phyloP scores from a whole-genome alignment of 30 jellyfish, hydroid and myxozoan genomes.

The Pelagia noctiluca region DNA sequence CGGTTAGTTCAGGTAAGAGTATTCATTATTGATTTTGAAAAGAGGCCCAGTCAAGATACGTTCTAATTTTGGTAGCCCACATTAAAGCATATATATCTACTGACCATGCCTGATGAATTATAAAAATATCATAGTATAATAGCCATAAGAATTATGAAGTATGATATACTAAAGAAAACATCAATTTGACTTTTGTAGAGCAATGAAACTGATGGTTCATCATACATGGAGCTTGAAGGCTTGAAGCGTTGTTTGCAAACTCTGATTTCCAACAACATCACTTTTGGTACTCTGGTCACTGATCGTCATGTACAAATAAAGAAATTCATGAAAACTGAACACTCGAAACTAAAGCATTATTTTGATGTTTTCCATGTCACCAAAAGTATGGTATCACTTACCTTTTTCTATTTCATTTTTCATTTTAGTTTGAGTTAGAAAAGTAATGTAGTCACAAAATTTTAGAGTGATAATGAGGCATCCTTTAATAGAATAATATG shows the following conservation, averaged over 20 bases:
- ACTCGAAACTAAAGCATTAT: neutral
- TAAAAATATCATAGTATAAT: neutral
- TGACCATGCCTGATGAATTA: neutral
- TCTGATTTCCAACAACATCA: neutral
- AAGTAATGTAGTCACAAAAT: no score
- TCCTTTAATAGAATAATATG: no score
- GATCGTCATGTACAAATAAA: conserved; percentile 21
- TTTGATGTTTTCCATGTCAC: conserved; percentile 37
- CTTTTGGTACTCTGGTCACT: conserved; percentile 28
- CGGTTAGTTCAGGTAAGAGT: conserved; percentile 9
- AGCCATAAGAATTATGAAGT: no score
- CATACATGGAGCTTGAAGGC: conserved; percentile 38
- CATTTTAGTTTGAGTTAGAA: no score
- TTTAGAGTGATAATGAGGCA: no score
- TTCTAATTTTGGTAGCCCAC: no score
- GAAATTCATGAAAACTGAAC: conserved; percentile 14
- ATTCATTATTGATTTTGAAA: no score
- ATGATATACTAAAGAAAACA: no score
- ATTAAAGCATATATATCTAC: no score
- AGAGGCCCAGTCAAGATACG: no score
- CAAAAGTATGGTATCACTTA: neutral
- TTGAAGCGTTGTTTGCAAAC: conserved; percentile 11
- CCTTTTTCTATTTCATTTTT: neutral
- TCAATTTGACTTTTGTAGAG: conserved; percentile 31
- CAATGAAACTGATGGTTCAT: conserved; percentile 23